Evolutionary conservation across 1,140 invertebrate species (phyloP).

Genomic region (Cydia amplana): DNA sequence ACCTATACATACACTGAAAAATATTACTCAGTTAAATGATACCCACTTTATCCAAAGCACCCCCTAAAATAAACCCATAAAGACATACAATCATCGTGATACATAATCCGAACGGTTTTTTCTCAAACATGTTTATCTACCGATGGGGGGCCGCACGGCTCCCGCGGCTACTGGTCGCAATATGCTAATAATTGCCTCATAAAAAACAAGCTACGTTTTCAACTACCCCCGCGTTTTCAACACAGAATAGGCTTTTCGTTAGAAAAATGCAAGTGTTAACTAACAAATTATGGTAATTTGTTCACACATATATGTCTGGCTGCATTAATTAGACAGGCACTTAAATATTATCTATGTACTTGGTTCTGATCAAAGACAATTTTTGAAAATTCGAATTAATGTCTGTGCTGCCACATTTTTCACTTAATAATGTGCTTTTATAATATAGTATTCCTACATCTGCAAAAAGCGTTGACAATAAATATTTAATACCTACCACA

Average conservation of each 20-base stretch:
- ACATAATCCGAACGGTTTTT: constrained; percentile 22
- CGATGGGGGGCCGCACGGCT: constrained; percentile 40
- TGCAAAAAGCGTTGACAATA: not conserved
- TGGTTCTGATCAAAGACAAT: too few species aligned
- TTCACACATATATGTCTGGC: not conserved
- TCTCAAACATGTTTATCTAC: constrained; percentile 48
- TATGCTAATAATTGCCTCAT: constrained; percentile 49
- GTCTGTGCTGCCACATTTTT: too few species aligned
- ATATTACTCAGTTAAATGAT: not conserved
- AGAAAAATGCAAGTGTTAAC: not conserved
- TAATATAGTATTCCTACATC: not conserved
- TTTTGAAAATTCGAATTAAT: too few species aligned
- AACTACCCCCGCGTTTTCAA: constrained; percentile 19
- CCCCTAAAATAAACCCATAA: constrained; percentile 15
- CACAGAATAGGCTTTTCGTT: not conserved
- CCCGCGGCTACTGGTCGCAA: constrained; percentile 37
- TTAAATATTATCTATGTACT: not conserved
- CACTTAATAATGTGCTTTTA: not conserved
- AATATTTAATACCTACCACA: not conserved
- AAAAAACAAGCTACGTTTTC: constrained; percentile 37
- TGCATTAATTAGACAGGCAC: not conserved
- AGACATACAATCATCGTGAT: constrained; percentile 27
- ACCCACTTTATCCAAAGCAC: constrained; percentile 7
- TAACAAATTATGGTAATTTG: not conserved
- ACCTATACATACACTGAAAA: not conserved